A percentile compares a stretch with the other conserved stretches of the same genome.
phyloP scores from a whole-genome alignment of 2,888 invertebrate species.

The Eudasyphora cyanicolor region DNA sequence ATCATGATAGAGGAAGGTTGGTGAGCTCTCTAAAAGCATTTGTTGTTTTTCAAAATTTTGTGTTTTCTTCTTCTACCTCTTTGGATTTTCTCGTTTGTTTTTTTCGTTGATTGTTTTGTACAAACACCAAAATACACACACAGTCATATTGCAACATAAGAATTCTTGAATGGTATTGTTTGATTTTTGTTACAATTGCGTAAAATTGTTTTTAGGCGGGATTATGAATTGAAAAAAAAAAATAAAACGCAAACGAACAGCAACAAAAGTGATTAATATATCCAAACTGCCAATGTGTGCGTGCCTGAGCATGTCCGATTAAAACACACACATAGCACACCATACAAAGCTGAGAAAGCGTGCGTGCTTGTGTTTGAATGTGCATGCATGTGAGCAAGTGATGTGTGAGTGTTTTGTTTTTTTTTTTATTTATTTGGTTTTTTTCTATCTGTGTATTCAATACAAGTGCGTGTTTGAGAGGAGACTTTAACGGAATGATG shows the following conservation, averaged over 20 bases:
- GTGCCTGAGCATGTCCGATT: constrained; percentile 9
- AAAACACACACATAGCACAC: too few relatives aligned
- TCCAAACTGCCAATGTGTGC: constrained; percentile 47
- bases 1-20: constrained; percentile 76
- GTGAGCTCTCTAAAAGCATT: constrained; percentile 68
- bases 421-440: constrained; percentile 6
- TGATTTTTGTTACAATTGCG: constrained; percentile 64
- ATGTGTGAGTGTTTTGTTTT: constrained; percentile 12
- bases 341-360: not conserved
- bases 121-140: too few relatives aligned
- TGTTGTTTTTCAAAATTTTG: constrained; percentile 35
- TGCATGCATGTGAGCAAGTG: constrained; percentile 16
- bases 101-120: too few relatives aligned
- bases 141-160: too few relatives aligned
- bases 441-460: constrained; percentile 22
- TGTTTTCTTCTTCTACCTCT: constrained; percentile 3
- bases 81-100: too few relatives aligned
- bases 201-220: constrained; percentile 62
- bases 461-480: constrained; percentile 42
- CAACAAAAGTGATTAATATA: constrained; percentile 55
- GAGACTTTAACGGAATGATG: constrained; percentile 58
- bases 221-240: constrained; percentile 54
- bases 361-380: constrained; percentile 29
- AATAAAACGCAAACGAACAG: constrained; percentile 35
- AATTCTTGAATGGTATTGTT: not conserved